Base-by-base conservation (phyloP, 30 jellyfish, hydroid and myxozoan genomes). In the Aurelia sp. region DNA sequence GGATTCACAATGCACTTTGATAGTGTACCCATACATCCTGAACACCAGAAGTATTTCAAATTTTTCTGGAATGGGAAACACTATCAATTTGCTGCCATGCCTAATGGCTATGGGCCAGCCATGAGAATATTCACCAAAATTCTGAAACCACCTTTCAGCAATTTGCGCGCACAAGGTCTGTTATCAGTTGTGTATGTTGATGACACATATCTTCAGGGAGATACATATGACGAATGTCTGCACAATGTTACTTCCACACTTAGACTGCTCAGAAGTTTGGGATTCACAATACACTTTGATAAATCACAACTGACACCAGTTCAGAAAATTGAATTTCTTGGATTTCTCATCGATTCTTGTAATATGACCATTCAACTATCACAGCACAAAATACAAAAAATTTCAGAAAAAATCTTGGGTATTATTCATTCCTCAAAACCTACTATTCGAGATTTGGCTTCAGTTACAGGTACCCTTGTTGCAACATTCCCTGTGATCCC, bases 381-480 rank as follows among this genome's bases (percentile, higher is more conserved):
- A 12, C n/a, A 53, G 65, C 65, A 2, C 16, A 53, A 53, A 53
- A 53, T 18, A 13, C 16, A 53, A 18, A 18, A 18, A 12, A 53
- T 53, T 53, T 18, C n/a, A 12, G 65, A 13, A 53, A 53, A 53
- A 53, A 53, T 53, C 2, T 0, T 53, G 30, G 55, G 44, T 48
- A 15, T 74, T 19, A 13, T 35, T 19, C 19, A 13, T 74, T 48
- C 21, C 61, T 19, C 52, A 2, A 74, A 18, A 24, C 65, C 59
- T 22, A 74, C 86, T 16, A 74, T 74, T 24, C 52, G 50, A 47
- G 86, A 51, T 74, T 20, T 74, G 8, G 86, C 86, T 53, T 74
- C 86, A 8, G 27, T 74, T 24, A 74, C 55, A 2, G 86, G 86
- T 9, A 48, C 80, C 61, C 13, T 63, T 9, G 38, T 78, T 24